A percentile compares a stretch with the other conserved stretches of the same genome.
These are phyloP conservation scores for Sus cebifrons DNA, from an alignment of 2,797 vertebrate species.

Conservation along the genomic window DNA sequence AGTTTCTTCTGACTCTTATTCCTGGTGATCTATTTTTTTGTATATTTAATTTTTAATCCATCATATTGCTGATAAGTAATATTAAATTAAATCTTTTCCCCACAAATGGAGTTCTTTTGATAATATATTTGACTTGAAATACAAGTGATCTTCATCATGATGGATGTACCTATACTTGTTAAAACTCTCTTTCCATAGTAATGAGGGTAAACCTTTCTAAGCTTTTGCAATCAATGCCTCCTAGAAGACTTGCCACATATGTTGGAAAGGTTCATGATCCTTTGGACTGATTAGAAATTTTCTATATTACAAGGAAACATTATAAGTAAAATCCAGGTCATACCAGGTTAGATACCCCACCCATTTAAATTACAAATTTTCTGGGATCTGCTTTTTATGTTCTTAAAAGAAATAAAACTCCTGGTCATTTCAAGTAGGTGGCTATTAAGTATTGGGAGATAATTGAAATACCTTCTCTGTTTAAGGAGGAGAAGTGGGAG, in stretches of 20 bases:
- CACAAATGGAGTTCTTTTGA: neutral
- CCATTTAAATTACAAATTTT: neutral
- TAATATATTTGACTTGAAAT: constrained; percentile 15
- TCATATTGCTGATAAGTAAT: neutral
- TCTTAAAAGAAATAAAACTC: neutral
- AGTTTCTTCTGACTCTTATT: neutral
- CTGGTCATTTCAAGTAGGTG: neutral
- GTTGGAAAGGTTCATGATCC: neutral
- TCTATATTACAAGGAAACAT: neutral
- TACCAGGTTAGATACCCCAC: neutral
- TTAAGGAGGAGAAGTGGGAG: neutral
- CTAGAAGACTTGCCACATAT: neutral
- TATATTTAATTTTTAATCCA: neutral
- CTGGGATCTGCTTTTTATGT: neutral
- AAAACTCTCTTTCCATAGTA: neutral
- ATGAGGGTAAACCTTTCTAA: neutral
- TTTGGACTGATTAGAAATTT: constrained; percentile 3
- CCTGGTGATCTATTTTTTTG: neutral
- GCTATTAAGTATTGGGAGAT: neutral
- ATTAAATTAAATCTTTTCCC: neutral
- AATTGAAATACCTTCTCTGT: neutral
- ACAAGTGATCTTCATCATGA: neutral
- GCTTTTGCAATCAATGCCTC: neutral
- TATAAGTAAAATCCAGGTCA: neutral
- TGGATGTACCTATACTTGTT: neutral